Percentiles rank a stretch among this genome's conserved stretches.
These are phyloP conservation scores for Heteromormyrus szaboi DNA, from an alignment of 2,797 vertebrate genomes.

Conservation along the genomic window DNA sequence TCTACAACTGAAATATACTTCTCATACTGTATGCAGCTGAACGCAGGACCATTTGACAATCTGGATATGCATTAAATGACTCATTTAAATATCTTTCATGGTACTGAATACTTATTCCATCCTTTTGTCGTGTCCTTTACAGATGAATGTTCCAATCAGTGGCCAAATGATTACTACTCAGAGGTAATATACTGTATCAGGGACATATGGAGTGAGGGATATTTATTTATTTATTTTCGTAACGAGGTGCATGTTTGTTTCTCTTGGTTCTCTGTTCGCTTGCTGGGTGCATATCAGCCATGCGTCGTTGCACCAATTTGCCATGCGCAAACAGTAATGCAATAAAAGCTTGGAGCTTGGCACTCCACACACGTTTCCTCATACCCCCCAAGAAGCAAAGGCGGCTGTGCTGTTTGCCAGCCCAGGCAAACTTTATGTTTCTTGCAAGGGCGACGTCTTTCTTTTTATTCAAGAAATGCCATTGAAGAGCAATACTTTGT, in stretches of 20 bases:
- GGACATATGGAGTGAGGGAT: neutral
- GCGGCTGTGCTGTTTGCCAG: neutral
- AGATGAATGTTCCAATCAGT: constrained; percentile 6
- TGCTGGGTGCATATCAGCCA: neutral
- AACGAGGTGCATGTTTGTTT: neutral
- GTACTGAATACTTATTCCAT: neutral
- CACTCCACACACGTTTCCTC: neutral
- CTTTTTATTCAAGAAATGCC: neutral
- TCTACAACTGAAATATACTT: neutral
- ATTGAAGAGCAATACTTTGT: neutral
- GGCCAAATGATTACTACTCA: neutral
- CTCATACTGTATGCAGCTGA: neutral
- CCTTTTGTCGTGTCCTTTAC: constrained; percentile 4
- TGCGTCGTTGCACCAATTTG: neutral
- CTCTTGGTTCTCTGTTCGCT: neutral
- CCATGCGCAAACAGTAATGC: neutral
- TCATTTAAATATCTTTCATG: constrained; percentile 3
- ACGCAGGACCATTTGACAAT: neutral
- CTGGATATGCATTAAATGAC: neutral
- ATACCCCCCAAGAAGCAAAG: neutral
- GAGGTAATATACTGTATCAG: neutral
- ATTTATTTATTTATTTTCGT: neutral
- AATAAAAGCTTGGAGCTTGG: neutral
- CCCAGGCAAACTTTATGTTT: neutral
- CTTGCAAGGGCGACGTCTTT: neutral